phyloP scores from a whole-genome alignment of 92 coral and sea anemone genomes.

The Actinernus sp. region DNA sequence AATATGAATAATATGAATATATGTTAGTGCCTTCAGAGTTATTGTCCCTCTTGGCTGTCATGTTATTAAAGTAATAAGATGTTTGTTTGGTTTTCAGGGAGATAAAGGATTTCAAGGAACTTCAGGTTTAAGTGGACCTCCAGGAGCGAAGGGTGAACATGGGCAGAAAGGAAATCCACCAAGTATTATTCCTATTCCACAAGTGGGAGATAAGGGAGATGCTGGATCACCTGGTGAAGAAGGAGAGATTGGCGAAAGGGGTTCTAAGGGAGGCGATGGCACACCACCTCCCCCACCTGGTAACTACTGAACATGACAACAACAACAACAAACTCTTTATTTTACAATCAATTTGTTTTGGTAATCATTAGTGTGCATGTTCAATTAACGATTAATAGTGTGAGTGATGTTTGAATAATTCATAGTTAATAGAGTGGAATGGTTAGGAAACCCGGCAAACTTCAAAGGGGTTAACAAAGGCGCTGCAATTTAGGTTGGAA shows the following conservation, averaged over 20 bases:
- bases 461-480: no score
- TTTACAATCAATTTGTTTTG: no score
- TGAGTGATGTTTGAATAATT: no score
- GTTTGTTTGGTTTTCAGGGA: conserved; percentile 16
- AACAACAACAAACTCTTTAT: no score
- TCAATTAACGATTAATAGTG: no score
- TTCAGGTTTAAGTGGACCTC: conserved; percentile 32
- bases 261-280: conserved; percentile 45
- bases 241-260: conserved; percentile 51
- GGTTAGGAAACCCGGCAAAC: no score
- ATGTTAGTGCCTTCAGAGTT: no score
- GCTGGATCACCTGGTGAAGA: conserved; percentile 15
- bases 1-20: no score
- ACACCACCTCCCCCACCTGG: conserved; percentile 23
- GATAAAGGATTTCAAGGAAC: conserved; percentile 31
- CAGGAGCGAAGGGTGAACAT: conserved; percentile 34
- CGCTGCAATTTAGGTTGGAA: no score
- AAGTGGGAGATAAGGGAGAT: conserved; percentile 34
- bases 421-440: no score
- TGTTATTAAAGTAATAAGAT: neutral
- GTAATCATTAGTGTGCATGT: no score
- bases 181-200: conserved; percentile 16
- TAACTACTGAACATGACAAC: no score
- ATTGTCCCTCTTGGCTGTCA: neutral
- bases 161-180: conserved; percentile 47